Base-by-base conservation (phyloP, 2,797 vertebrate genomes). In the Phrynocephalus vlangalii region DNA sequence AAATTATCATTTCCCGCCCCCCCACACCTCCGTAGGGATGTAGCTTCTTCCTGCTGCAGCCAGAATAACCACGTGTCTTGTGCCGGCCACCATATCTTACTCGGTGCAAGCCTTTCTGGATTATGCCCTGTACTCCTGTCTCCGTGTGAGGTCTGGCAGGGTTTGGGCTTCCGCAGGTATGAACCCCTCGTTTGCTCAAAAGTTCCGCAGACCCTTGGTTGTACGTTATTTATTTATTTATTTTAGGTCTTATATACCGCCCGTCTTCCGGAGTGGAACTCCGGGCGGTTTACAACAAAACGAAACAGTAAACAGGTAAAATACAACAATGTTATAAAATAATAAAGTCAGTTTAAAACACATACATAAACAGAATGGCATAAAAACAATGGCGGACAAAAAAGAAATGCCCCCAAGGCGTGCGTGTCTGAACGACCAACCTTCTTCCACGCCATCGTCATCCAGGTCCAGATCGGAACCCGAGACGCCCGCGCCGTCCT, bases 401-500 rank as follows among this genome's bases (percentile, higher is more conserved):
- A 33, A 33, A 33, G n/a, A 33, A 33, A 1, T 33, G 33, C 33
- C 52, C 52, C 52, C 52, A 56, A 56, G 2, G 52, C 13, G 5
- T 4, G 52, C 52, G 3, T 11, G 9, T 56, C 52, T 56, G 13
- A 56, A 13, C 9, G 52, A 1, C 94, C 89, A 90, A 95, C 95
- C 91, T 94, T 92, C 93, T 0, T 94, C 95, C 0, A 94, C 91
- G 24, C 82, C 93, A 0, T 71, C 91, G 78, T 98, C 97, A 85
- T 99, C 98, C 72, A 99, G 95, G 83, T 98, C 98, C 0, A 95
- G 92, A 92, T 99, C 98, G 0, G 98, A 99, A 56, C 96, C 98
- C 84, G 93, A 89, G 13, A 90, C 86, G 8, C 95, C 97, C 16
- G 91, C 90, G 15, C 95, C 97, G 30, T 97, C 97, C 1, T 96